Evolutionary conservation across 2,888 invertebrate genomes (phyloP).

Genomic region (Apodemia hepburni): DNA sequence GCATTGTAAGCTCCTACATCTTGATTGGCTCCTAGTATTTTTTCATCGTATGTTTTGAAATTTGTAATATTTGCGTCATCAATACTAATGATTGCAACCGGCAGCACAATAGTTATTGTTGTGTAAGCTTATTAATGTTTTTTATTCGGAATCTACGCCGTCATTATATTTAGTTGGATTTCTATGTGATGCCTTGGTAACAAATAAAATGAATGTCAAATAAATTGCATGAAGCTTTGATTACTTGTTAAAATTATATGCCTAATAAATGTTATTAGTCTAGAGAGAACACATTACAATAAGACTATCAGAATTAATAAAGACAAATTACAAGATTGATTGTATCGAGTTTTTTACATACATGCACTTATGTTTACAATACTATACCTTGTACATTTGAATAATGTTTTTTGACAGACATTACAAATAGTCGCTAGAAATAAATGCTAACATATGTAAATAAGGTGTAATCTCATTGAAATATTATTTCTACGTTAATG

Average conservation of each 20-base stretch:
- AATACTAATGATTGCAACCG: slow-evolving; percentile 75
- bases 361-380: no score
- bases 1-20: slow-evolving; percentile 46
- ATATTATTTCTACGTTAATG: no score
- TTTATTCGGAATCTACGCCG: slow-evolving; percentile 60
- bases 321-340: slow-evolving; percentile 5
- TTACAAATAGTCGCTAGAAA: no score
- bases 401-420: no score
- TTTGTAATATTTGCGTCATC: slow-evolving; percentile 75
- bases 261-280: slow-evolving; percentile 37
- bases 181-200: slow-evolving; percentile 56
- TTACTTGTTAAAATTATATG: slow-evolving; percentile 37
- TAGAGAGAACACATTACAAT: slow-evolving; percentile 30
- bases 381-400: no score
- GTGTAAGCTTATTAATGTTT: slow-evolving; percentile 52
- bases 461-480: no score
- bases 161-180: slow-evolving; percentile 75
- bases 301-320: slow-evolving; percentile 15
- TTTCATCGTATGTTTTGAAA: slow-evolving; percentile 58
- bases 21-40: slow-evolving; percentile 69
- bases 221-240: slow-evolving; percentile 35
- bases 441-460: no score
- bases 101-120: slow-evolving; percentile 74
- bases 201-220: slow-evolving; percentile 49
- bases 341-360: no score